Evolutionary conservation across 53 echinoderm and acorn worm species (phyloP).

Genomic region (Stichopus horrens): DNA sequence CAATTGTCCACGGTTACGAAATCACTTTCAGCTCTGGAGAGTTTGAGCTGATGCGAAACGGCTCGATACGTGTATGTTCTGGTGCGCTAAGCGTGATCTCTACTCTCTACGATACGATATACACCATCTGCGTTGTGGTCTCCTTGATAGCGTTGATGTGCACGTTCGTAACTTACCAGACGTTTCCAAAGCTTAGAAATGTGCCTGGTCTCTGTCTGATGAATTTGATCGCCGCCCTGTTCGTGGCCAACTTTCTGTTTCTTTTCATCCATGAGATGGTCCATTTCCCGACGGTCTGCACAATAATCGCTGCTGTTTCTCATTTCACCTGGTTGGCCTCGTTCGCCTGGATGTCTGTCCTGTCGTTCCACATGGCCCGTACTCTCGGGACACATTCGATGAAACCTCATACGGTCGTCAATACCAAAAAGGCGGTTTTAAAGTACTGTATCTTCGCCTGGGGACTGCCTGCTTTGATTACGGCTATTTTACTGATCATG

Average conservation of each 20-base stretch:
- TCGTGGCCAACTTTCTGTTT: slow-evolving; percentile 59
- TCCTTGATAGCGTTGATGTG: slow-evolving; percentile 59
- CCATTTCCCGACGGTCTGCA: slow-evolving; percentile 16
- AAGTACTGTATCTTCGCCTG: slow-evolving; percentile 58
- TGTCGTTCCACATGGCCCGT: slow-evolving; percentile 61
- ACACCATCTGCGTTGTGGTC: slow-evolving; percentile 41
- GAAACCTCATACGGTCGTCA: neutral
- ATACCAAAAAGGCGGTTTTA: slow-evolving; percentile 18
- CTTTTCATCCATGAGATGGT: slow-evolving; percentile 45
- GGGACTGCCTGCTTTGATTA: slow-evolving; percentile 51
- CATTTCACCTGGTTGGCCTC: slow-evolving; percentile 58
- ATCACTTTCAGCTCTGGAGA: slow-evolving; percentile 22
- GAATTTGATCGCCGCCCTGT: slow-evolving; percentile 67
- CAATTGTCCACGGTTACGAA: slow-evolving; percentile 11
- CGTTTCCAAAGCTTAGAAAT: slow-evolving; percentile 64
- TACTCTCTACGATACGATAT: slow-evolving; percentile 31
- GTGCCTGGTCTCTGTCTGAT: slow-evolving; percentile 68
- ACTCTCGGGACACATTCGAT: slow-evolving; percentile 49
- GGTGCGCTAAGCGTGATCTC: neutral
- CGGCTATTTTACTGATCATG: slow-evolving; percentile 19
- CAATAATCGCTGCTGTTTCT: slow-evolving; percentile 40
- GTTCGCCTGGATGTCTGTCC: slow-evolving; percentile 61
- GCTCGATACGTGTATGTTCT: slow-evolving; percentile 39
- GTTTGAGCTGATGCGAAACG: slow-evolving; percentile 46
- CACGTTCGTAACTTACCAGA: slow-evolving; percentile 60